These are phyloP conservation scores for Acinonyx jubatus DNA, from an alignment of 2,113 vertebrate genomes.

Conservation along the genomic window DNA sequence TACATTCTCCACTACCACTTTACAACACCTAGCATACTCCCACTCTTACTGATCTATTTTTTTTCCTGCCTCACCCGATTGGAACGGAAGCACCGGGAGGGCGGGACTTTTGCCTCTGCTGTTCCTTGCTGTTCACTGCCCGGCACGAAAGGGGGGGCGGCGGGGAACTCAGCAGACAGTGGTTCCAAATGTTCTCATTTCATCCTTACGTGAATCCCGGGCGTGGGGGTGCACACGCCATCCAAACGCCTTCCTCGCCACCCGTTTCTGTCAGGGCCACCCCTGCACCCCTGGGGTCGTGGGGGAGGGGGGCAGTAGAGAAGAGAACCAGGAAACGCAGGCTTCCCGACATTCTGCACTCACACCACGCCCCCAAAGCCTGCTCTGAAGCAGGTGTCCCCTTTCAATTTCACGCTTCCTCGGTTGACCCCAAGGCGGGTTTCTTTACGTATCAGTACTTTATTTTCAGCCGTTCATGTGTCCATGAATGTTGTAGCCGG, in stretches of 20 bases:
- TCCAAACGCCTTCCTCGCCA: background rate
- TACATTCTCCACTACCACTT: background rate
- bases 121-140: background rate
- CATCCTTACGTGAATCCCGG: accelerated
- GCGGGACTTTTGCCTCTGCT: accelerated
- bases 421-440: background rate
- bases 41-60: accelerated
- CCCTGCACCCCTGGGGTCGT: background rate
- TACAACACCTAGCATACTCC: background rate
- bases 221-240: background rate
- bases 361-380: background rate
- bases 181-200: background rate
- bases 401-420: background rate
- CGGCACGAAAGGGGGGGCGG: accelerated
- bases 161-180: background rate
- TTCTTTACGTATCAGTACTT: background rate
- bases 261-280: background rate
- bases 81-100: accelerated
- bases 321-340: background rate
- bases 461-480: background rate
- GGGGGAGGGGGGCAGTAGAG: background rate
- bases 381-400: background rate
- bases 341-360: background rate
- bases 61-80: accelerated
- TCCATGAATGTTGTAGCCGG: accelerated